phyloP scores from a whole-genome alignment of 2,113 vertebrate genomes.

The Manacus vitellinus region DNA sequence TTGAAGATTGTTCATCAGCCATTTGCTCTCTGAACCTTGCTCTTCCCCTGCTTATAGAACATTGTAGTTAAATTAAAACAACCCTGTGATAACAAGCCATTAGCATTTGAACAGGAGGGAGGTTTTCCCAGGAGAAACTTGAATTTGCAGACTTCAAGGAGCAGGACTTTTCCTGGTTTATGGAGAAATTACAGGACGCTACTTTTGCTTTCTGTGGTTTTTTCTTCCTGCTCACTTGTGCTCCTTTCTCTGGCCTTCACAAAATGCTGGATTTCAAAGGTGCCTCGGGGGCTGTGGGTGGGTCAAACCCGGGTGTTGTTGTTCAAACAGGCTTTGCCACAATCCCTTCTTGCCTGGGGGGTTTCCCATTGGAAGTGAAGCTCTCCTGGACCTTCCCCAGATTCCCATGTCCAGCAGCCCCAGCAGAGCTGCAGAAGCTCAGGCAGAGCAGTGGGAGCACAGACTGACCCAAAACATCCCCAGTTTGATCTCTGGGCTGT shows the following conservation, averaged over 20 bases:
- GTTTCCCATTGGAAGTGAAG: not conserved
- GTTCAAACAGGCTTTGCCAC: not conserved
- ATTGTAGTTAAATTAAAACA: slow-evolving; percentile 21
- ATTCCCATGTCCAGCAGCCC: no score
- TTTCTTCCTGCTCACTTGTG: not conserved
- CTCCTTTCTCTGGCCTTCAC: not conserved
- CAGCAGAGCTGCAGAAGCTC: not conserved
- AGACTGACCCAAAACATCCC: not conserved
- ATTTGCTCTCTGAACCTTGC: slow-evolving; percentile 31
- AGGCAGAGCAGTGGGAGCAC: not conserved
- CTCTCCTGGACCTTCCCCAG: not conserved
- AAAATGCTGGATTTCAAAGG: not conserved
- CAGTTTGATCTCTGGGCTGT: no score
- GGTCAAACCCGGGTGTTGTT: not conserved
- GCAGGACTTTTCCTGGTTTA: not conserved
- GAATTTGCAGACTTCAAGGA: slow-evolving; percentile 10
- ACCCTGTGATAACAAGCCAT: not conserved
- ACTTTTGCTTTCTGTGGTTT: not conserved
- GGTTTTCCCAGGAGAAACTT: slow-evolving; percentile 4
- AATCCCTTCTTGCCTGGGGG: not conserved
- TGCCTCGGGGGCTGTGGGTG: not conserved
- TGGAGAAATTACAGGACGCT: not conserved
- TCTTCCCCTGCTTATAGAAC: not conserved
- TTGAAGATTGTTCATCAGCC: not conserved
- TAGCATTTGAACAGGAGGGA: slow-evolving; percentile 27